These are phyloP conservation scores for Chromobotia macracanthus DNA, from an alignment of 2,797 vertebrate species.

Conservation along the genomic window DNA sequence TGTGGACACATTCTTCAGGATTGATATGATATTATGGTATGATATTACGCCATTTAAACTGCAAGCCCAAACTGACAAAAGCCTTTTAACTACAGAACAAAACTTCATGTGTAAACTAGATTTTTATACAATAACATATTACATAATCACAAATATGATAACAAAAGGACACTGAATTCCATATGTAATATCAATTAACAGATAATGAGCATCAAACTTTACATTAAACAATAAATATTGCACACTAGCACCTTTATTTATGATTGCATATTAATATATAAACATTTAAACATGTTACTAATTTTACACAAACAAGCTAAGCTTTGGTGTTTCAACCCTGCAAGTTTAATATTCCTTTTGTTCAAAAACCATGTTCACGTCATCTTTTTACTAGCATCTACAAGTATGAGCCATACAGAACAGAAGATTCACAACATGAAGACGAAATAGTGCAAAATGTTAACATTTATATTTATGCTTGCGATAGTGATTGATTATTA, in stretches of 20 bases:
- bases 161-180: not conserved
- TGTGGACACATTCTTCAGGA: no score
- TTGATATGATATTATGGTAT: no score
- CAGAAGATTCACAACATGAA: not conserved
- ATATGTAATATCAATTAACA: not conserved
- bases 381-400: not conserved
- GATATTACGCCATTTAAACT: no score
- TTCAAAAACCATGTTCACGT: not conserved
- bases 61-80: not conserved
- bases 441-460: conserved; percentile 3
- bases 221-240: not conserved
- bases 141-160: not conserved
- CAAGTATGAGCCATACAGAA: not conserved
- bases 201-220: not conserved
- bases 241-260: not conserved
- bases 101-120: not conserved
- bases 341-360: not conserved
- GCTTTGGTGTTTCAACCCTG: not conserved
- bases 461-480: not conserved
- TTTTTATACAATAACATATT: not conserved
- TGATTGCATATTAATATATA: conserved; percentile 11
- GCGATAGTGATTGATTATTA: not conserved
- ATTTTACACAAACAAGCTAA: not conserved
- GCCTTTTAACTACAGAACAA: not conserved
- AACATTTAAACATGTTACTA: not conserved